Evolutionary conservation across 2,888 invertebrate genomes (phyloP), one percentile per base, ranked within the genome.

Genomic region (Cataglyphis albicans): DNA sequence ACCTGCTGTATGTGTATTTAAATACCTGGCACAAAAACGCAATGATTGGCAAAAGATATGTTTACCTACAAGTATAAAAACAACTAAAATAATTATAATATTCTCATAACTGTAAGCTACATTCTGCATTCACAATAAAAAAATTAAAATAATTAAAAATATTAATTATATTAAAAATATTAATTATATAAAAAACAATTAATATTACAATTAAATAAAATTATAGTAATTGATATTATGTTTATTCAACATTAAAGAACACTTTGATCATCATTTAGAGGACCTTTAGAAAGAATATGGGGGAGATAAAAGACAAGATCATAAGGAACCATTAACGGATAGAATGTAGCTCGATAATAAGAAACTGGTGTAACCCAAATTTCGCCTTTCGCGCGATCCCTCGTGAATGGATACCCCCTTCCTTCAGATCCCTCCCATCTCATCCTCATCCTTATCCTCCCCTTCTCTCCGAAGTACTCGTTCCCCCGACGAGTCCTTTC

Each of bases 401-500:
- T 84, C 82, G 88, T 87, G 88, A 89, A 89, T 89, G 88, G 81
- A 82, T 73, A 10, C 72, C 67, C 63, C 52, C 63, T 25, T 41
- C 63, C 15, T 9, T 15, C 25, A 12, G 35, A 6, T 73, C 73
- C 52, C 25, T 48, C 29, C n/a, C n/a, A 52, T 52, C 52, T n/a
- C 44, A 10, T 44, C 44, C 18, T 18, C 35, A 21, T 15, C 38
- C 35, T n/a, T 18, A 10, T 32, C 18, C 18, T 32, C 9, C 52
- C 55, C 38, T 29, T 63, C 38, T 61, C 44, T 61, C n/a, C 38
- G 48, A n/a, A 55, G 63, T 44, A 32, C 68, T 44, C 70, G 70
- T 70, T 70, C 38, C 70, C 25, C 57, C 65, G 55, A 18, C 72
- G 85, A 89, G 86, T 89, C 88, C 87, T 88, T 86, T 86, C 89